Evolutionary conservation across 2,113 vertebrate species (phyloP), one percentile per base, ranked within the genome.

Genomic region (Festucalex cinctus): DNA sequence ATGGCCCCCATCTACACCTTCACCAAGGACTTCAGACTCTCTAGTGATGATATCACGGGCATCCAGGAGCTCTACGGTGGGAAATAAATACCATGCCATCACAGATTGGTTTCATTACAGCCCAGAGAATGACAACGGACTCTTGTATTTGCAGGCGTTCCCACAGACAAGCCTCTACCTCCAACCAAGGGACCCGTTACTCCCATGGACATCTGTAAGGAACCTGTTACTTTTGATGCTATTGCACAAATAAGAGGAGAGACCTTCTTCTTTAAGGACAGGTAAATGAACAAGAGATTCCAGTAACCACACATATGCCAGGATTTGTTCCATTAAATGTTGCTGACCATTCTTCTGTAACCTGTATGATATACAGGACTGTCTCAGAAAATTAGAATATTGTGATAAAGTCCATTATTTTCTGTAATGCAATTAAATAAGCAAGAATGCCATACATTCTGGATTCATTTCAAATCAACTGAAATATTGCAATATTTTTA

Each of bases 1-100:
- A 99, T 99, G 97, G 95, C 96, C 3, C 97, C 97, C 0, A 92
- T 97, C 76, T 99, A 99, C 82, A 98, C 97, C 67, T 99, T 85
- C 82, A 98, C 92, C 41, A 98, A 96, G 88, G 91, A 96, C 83
- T 97, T 99, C 28, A 90, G 93, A 22, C 94, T 99, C 51, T 94
- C 97, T 44, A 87, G 97, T 0, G 97, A 99, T 9, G 97, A 99
- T 71, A 85, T 98, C 71, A 91, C 87, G 75, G 97, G 97, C 72
- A 98, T 99, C 64, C 97, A 98, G 78, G 95, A 98, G 35, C 94
- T 99, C 48, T 99, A 99, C 0, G 97, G 97, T 99, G 85, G 85
- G 85, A 37, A 32, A 4, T n/a, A 44, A 43, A 9, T 41, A 0
- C 10, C 0, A 9, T 32, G 17, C 1, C 20, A 51, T 51, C 32